These are phyloP conservation scores for Corythornis madagascariensis DNA, from an alignment of 2,113 vertebrate species.

Conservation along the genomic window DNA sequence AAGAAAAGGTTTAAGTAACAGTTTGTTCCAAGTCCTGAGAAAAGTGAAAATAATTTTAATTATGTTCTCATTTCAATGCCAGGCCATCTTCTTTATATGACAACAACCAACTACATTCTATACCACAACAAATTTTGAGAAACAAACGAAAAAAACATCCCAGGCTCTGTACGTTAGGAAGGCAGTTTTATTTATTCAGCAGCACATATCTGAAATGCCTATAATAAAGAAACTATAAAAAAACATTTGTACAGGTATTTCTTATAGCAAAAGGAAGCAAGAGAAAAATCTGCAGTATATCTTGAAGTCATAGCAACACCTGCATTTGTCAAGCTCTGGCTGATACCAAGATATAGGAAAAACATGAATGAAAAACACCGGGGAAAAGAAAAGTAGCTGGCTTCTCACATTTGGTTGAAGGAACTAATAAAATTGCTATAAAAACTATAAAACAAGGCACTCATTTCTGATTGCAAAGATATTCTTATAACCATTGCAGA, in stretches of 20 bases:
- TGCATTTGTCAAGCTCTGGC: slow-evolving; percentile 9
- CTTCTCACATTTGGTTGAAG: not conserved
- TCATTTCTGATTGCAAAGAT: not conserved
- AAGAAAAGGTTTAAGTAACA: slow-evolving; percentile 62
- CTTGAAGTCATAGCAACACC: not conserved
- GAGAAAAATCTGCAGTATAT: not conserved
- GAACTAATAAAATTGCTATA: not conserved
- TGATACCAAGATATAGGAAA: not conserved
- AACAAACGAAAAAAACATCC: slow-evolving; percentile 1
- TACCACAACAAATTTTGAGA: not conserved
- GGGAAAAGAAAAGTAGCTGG: not conserved
- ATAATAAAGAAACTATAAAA: slow-evolving; percentile 58
- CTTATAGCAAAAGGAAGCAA: not conserved
- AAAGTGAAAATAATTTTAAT: slow-evolving; percentile 63
- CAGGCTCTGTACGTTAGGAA: slow-evolving; percentile 19
- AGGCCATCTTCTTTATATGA: slow-evolving; percentile 31
- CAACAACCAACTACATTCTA: slow-evolving; percentile 24
- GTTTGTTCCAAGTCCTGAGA: slow-evolving; percentile 54
- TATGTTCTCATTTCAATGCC: slow-evolving; percentile 55
- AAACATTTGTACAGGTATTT: slow-evolving; percentile 43
- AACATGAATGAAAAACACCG: not conserved
- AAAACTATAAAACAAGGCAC: not conserved
- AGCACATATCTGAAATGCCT: slow-evolving; percentile 43
- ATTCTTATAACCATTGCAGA: not conserved
- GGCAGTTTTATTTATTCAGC: slow-evolving; percentile 55